Evolutionary conservation across 2,797 vertebrate genomes (phyloP), one percentile per base, ranked within the genome.

Genomic region (Aphelocoma californica): DNA sequence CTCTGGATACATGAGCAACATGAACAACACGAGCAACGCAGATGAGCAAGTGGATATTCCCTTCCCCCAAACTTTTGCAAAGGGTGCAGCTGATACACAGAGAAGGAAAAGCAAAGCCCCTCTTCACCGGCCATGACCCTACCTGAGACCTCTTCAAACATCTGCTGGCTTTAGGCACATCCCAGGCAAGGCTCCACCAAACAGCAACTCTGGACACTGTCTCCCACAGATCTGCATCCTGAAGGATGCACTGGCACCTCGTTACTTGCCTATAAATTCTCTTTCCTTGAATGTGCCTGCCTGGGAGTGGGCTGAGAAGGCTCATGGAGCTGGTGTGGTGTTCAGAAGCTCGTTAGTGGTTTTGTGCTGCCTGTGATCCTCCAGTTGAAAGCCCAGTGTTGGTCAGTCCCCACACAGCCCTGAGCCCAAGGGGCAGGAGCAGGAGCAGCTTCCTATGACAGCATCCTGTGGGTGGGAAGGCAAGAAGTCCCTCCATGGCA

Each of bases 301-400:
- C 42, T 60, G 45, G 50, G 65, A 62, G 48, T 21, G 53, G 69
- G 61, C 78, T 81, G 86, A 48, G 58, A 14, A 82, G 34, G 19
- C 31, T 72, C 5, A 7, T 26, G n/a, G 62, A 73, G 24, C 44
- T 78, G 57, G 18, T 36, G 15, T 16, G 12, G 14, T 21, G 38
- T 40, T 60, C 7, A n/a, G 69, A 89, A 57, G n/a, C 50, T 81
- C 18, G 4, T 40, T 47, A 47, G 57, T 10, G 40, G 26, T 8
- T 88, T 47, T 47, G 36, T 3, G 20, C 47, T 65, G 60, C 60
- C 42, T 57, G 29, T 0, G 4, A 57, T 81, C 32, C 42, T 54
- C 29, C 1, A 14, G 19, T 1, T 10, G 78, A 48, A 91, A 84
- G 57, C 1, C 1, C 77, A 42, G 18, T 0, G 0, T 20, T 48